Percentiles rank a stretch among this genome's conserved stretches.
Conservation (phyloP, 2,113 vertebrate species). For the Stictonetta naevosa region DNA sequence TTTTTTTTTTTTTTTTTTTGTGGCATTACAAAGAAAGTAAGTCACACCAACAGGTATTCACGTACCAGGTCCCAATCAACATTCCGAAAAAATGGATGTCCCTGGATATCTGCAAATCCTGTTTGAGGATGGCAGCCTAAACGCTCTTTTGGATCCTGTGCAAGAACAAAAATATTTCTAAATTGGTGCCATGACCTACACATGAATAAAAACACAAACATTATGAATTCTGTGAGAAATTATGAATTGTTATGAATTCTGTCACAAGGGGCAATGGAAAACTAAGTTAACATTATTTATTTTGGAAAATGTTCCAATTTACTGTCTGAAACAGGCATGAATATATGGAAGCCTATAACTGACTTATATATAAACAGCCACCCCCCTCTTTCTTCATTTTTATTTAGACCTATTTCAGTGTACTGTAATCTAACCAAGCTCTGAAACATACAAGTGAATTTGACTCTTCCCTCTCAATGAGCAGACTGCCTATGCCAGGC, state of each 20-base stretch:
- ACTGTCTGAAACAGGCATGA: background rate
- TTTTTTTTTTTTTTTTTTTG: background rate
- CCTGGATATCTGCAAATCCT: constrained; percentile 97
- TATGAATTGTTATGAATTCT: background rate
- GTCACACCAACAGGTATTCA: background rate
- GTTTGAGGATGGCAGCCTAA: constrained; percentile 98
- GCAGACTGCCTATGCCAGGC: background rate
- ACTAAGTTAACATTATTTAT: background rate
- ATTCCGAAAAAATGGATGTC: constrained; percentile 95
- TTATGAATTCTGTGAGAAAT: background rate
- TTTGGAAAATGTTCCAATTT: background rate
- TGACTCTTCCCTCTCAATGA: background rate
- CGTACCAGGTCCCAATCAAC: constrained; percentile 98
- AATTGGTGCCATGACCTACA: background rate
- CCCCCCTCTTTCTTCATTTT: background rate
- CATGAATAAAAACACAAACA: background rate
- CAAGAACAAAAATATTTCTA: constrained; percentile 1
- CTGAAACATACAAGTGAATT: background rate
- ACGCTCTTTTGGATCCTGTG: constrained; percentile 95
- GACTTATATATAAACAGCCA: background rate
- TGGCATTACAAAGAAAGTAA: background rate
- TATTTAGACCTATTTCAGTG: background rate
- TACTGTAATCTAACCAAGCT: no score
- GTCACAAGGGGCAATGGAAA: background rate
- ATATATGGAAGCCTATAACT: background rate